Conservation (phyloP, 2,797 vertebrate genomes). For the Mastacembelus armatus region DNA sequence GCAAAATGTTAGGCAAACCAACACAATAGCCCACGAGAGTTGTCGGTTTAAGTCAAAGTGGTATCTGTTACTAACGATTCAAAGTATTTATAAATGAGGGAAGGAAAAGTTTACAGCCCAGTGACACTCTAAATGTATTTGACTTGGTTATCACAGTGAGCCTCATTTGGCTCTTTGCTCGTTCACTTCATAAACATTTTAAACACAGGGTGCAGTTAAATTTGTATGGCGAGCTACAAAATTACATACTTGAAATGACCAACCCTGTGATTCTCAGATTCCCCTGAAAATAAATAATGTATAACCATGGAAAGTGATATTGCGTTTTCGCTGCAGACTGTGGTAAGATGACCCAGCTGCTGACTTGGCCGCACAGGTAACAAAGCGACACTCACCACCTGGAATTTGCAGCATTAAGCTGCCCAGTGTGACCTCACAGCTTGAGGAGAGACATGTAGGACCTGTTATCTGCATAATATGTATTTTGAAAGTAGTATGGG, state of each 20-base stretch:
- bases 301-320: conserved; percentile 78
- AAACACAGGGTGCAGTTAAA: conserved; percentile 34
- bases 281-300: conserved; percentile 75
- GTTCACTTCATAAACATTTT: conserved; percentile 16
- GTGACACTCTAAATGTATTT: too few species aligned
- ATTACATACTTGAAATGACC: conserved; percentile 35
- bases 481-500: too few species aligned
- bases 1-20: too few species aligned
- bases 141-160: not conserved
- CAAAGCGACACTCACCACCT: conserved; percentile 23
- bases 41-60: too few species aligned
- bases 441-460: too few species aligned
- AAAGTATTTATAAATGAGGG: too few species aligned
- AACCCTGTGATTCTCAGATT: conserved; percentile 42
- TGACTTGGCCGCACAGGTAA: conserved; percentile 46
- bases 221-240: conserved; percentile 26
- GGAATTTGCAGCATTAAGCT: conserved; percentile 24
- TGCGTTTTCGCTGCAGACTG: conserved; percentile 35
- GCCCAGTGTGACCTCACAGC: conserved; percentile 3
- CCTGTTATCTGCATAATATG: too few species aligned
- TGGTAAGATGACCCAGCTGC: conserved; percentile 64
- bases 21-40: too few species aligned
- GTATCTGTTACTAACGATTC: too few species aligned
- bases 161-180: not conserved
- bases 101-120: too few species aligned